phyloP scores from a whole-genome alignment of 2,888 invertebrate species.

The Macropis europaea region DNA sequence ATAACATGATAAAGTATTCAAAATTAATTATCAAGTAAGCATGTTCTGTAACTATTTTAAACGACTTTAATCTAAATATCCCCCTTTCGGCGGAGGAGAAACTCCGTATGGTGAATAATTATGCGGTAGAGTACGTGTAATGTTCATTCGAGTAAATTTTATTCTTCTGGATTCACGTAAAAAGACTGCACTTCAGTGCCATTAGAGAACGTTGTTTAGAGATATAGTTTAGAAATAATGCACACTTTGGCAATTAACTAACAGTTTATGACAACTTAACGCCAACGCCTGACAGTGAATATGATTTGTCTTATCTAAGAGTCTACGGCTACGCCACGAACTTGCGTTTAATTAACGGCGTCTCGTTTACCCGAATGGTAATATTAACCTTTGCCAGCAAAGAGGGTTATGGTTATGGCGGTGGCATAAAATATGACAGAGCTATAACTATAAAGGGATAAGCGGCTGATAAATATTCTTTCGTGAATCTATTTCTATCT shows the following conservation, averaged over 20 bases:
- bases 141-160: too few species aligned
- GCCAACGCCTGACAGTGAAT: not conserved
- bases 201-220: not conserved
- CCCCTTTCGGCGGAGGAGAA: too few species aligned
- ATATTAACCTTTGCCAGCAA: constrained; percentile 14
- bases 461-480: constrained; percentile 11
- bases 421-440: constrained; percentile 15
- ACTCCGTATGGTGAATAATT: too few species aligned
- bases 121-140: too few species aligned
- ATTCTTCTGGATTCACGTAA: too few species aligned
- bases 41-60: too few species aligned
- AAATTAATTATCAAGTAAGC: too few species aligned
- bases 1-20: too few species aligned
- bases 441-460: constrained; percentile 14
- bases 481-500: constrained; percentile 14
- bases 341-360: constrained; percentile 32
- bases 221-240: not conserved
- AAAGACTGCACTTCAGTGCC: not conserved
- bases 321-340: too few species aligned
- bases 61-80: too few species aligned
- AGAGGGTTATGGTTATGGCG: constrained; percentile 30
- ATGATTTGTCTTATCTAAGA: constrained; percentile 5
- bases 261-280: not conserved
- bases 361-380: not conserved
- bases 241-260: not conserved